Evolutionary conservation across 2,888 invertebrate species (phyloP), one percentile per base, ranked within the genome.

Genomic region (Hirudinaria manillensis): DNA sequence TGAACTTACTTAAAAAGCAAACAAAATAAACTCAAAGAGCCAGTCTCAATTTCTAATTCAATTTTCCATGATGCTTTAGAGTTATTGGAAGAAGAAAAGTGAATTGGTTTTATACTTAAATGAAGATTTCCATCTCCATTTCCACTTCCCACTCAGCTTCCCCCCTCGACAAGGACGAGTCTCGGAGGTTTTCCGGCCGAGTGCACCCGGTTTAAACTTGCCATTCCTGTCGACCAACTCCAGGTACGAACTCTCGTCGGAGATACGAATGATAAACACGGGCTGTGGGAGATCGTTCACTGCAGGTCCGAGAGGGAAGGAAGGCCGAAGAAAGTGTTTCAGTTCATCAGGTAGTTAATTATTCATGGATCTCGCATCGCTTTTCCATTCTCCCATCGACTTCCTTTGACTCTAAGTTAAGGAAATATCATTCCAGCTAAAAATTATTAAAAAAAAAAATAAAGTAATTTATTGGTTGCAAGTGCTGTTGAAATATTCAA

Each of bases 201-300:
- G 36, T 29, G 55, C 21, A 70, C 65, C 34, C 34, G 74, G 51
- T 77, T 76, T 74, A 74, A 76, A 53, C 53, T 73, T 61, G 74
- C 71, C 29, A 77, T 76, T 32, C 72, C 71, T 3, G 68, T 74
- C 45, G 70, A 74, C 21, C 75, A 75, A 32, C 70, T 76, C 55
- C 76, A 76, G 76, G 77, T 97, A 65, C 89, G 96, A 77, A 93
- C 94, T 61, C 93, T 93, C 61, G 93, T 93, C 2, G 93, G 94
- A 77, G 93, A 93, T 84, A 84, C 84, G 68, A 70, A 66, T 3
- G 86, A 86, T 75, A 92, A 93, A 90, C 95, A 95, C 87, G 96
- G 93, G 89, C 89, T 95, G 78, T 97, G 97, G 96, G 96, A 97
- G 87, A 89, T 97, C 79, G 93, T 97, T 81, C 96, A 97, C 86